phyloP scores from a whole-genome alignment of 2,797 vertebrate genomes.

The Semotilus atromaculatus region DNA sequence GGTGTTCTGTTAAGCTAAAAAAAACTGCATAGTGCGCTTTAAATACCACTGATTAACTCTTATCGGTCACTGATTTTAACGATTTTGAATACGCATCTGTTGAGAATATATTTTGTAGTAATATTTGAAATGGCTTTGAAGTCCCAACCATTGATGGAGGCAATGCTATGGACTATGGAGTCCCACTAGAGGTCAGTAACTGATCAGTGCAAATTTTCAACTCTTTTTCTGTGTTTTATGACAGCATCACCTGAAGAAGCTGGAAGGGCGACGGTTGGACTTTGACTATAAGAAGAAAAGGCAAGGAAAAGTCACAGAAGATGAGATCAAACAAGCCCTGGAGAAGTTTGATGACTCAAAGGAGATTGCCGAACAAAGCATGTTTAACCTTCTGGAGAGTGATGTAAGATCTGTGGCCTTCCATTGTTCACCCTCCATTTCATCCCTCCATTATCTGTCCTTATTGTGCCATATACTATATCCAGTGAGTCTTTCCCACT shows the following conservation, averaged over 20 bases:
- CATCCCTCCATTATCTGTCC: not conserved
- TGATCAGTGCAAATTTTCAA: not conserved
- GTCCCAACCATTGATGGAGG: not conserved
- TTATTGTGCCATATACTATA: not conserved
- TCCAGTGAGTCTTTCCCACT: not conserved
- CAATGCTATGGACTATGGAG: not conserved
- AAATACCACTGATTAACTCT: not conserved
- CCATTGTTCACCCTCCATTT: not conserved
- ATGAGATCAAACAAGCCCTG: conserved; percentile 93
- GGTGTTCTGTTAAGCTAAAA: too few relatives aligned
- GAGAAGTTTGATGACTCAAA: conserved; percentile 99
- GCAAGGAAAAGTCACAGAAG: conserved; percentile 94
- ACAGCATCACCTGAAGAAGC: conserved; percentile 97
- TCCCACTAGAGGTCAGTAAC: conserved; percentile 16
- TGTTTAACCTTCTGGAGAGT: conserved; percentile 98
- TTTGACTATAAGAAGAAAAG: conserved; percentile 99
- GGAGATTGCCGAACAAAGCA: conserved; percentile 96
- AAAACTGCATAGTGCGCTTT: too few relatives aligned
- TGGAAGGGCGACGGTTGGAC: conserved; percentile 94
- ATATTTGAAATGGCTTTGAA: not conserved
- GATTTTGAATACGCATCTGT: not conserved
- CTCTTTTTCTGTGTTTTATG: conserved; percentile 13
- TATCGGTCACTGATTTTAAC: not conserved
- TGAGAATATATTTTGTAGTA: not conserved
- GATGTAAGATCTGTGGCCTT: conserved; percentile 80